Base-by-base conservation (phyloP, 2,797 vertebrate genomes). In the Apogon hyalosoma region DNA sequence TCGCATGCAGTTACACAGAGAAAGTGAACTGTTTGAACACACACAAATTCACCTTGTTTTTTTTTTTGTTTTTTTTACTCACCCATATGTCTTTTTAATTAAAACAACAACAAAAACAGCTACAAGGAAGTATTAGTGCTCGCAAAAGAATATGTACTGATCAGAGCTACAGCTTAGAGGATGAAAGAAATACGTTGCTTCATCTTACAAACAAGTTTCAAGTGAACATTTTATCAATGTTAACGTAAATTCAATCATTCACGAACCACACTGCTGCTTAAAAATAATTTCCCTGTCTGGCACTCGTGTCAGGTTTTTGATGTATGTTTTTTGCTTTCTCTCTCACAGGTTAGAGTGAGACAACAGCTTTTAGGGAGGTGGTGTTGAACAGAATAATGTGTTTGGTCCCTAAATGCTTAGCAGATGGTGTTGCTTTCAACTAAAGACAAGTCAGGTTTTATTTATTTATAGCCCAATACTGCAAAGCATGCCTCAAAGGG, bases 11-110 rank as follows among this genome's bases (percentile, higher is more conserved):
- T 80, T 88, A 79, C 77, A 69, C 69, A 3, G 55, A 87, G 84
- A 85, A 78, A 82, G 73, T 64, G 42, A 77, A 75, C 58, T 57
- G 72, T 81, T 75, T 88, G 72, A 79, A 81, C 85, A 77, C 80
- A 75, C 76, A 77, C 65, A 86, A 80, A 77, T 73, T 80, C 74
- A 84, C 60, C 46, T 42, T 61, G 18, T 46, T 80, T 70, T 74
- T 52, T 73, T 62, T 84, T 75, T 62, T 46, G 77, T 70, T 74
- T 52, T 73, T 62, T 84, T 75, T 62, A 84, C 82, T 77, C 80
- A 61, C 67, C 77, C 82, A 85, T 84, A 77, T 79, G 71, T 90
- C 85, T 86, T 90, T 89, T 87, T 88, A 90, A 90, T 92, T 90
- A 91, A 89, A 91, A 87, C 82, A 85, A 63, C 73, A 70, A 69